A percentile compares a stretch with the other conserved stretches of the same genome.
phyloP scores from a whole-genome alignment of 2,888 invertebrate genomes.

The Drosophila mimetica region DNA sequence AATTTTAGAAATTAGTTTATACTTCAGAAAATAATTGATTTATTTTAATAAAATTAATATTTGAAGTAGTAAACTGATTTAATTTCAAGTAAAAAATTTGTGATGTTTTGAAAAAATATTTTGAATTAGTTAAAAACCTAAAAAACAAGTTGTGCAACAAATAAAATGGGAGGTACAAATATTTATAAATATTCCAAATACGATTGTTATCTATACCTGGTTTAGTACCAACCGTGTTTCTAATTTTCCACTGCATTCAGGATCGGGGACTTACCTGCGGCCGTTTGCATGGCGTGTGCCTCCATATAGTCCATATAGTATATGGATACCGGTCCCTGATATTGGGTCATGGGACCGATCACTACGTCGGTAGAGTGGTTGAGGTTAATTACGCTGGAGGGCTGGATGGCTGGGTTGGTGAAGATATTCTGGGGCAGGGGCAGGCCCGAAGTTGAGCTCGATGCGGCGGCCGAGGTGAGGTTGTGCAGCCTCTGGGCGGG shows the following conservation, averaged over 20 bases:
- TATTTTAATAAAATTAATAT: not conserved
- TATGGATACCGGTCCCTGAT: conserved; percentile 86
- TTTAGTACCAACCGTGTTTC: not conserved
- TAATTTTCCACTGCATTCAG: not conserved
- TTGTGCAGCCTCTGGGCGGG: conserved; percentile 34
- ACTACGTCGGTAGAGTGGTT: conserved; percentile 85
- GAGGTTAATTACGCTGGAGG: conserved; percentile 84
- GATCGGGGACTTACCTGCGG: conserved; percentile 70
- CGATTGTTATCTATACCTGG: too few species aligned
- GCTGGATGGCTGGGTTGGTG: conserved; percentile 79
- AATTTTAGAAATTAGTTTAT: too few species aligned
- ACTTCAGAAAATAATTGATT: not conserved
- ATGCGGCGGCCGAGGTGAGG: conserved; percentile 20
- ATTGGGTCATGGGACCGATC: conserved; percentile 86
- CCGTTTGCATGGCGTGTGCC: conserved; percentile 80
- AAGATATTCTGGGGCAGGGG: conserved; percentile 76
- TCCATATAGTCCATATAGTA: conserved; percentile 84
- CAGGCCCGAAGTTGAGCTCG: conserved; percentile 20
- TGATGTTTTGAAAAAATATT: too few species aligned
- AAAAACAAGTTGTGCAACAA: not conserved
- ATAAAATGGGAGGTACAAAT: not conserved
- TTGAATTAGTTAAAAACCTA: too few species aligned
- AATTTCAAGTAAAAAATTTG: too few species aligned
- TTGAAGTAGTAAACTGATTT: too few species aligned
- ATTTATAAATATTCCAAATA: too few species aligned